Evolutionary conservation across 2,888 invertebrate genomes (phyloP), one percentile per base, ranked within the genome.

Genomic region (Macrophya annulata): DNA sequence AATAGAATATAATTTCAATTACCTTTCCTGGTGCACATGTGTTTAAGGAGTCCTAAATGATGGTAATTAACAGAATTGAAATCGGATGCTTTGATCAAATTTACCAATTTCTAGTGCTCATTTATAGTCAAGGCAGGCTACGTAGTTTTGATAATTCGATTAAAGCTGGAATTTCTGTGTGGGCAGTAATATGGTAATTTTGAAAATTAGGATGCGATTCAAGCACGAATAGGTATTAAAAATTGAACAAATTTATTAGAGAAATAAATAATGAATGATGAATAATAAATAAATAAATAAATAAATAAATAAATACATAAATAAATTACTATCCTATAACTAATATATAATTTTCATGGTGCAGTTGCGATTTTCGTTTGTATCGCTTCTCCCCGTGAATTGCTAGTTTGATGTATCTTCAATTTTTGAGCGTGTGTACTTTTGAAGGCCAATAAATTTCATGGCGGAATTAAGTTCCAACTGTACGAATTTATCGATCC

Each of bases 211-310:
- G 48, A 31, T 31, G 55, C 10, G 31, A n/a, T 55, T 76, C 76
- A 45, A 76, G 25, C 15, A 48, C 31, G 10, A 51, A 15, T 62
- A 3, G 10, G 9, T 37, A 62, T 40, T 15, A 21, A 21, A 43
- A 43, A 81, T n/a, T 79, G 17, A 31, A 55, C 55, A 10, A 59
- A 4, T 81, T 59, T 59, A 81, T 43, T 81, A 15, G 15, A 62
- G 40, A 25, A 79, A 43, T 62, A 40, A 43, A 62, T 59, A 62
- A 76, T 25, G n/a, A 9, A 31, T n/a, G 17, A 55, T 31, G 31
- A 55, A 48, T 31, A 68, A 74, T 77, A 55, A 77, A 77, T 77
- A 77, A 77, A 59, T 62, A 62, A 77, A 77, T 77, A 77, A 77
- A 59, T 62, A 62, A 79, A 48, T 77, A 55, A 77, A 62, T 59